Conservation (phyloP, 2,797 vertebrate genomes). For the Bradypus variegatus region DNA sequence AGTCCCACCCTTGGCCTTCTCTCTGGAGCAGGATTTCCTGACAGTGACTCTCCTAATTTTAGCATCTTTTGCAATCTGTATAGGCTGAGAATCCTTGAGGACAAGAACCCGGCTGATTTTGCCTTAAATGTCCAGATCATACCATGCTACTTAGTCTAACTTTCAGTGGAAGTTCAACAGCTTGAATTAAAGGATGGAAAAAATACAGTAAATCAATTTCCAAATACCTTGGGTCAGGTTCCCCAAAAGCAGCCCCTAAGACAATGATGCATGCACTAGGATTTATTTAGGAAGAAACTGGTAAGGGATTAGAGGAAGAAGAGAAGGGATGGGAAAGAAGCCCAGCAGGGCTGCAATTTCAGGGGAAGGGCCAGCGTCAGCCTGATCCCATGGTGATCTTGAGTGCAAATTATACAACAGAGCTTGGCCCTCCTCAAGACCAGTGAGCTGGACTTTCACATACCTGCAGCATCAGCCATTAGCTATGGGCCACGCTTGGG, state of each 20-base stretch:
- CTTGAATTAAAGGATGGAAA: not conserved
- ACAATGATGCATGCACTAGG: not conserved
- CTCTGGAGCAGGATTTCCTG: not conserved
- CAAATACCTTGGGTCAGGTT: not conserved
- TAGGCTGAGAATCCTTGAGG: not conserved
- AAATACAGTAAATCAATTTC: not conserved
- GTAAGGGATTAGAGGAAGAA: too few relatives aligned
- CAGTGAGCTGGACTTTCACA: not conserved
- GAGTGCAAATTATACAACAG: not conserved
- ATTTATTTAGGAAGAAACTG: not conserved
- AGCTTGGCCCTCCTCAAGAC: too few relatives aligned
- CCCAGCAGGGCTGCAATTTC: not conserved
- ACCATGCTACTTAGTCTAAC: not conserved
- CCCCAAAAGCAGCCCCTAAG: not conserved
- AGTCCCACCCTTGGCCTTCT: not conserved
- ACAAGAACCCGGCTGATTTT: not conserved
- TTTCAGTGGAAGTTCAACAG: not conserved
- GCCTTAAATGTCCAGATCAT: not conserved
- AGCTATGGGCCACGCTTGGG: not conserved
- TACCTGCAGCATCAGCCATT: not conserved
- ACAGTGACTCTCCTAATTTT: not conserved
- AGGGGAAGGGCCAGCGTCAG: not conserved
- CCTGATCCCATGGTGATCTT: not conserved
- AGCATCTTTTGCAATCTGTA: not conserved
- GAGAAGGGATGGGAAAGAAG: too few relatives aligned